Base-by-base conservation (phyloP, 2,113 vertebrate species). In the Saimiri boliviensis region DNA sequence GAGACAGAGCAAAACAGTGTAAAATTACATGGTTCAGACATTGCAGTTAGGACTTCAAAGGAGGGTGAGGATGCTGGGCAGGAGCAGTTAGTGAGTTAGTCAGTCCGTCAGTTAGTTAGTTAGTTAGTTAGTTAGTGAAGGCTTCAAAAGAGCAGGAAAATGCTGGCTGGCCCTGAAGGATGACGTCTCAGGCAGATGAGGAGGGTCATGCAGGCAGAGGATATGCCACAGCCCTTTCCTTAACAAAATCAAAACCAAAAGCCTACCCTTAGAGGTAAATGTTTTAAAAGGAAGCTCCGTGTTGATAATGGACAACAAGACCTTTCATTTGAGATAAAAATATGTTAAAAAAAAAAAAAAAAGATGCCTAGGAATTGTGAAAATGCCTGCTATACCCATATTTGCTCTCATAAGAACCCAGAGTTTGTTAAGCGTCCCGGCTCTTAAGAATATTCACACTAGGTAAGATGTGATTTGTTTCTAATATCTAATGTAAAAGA, bases 281-380 rank as follows among this genome's bases (percentile, higher is more conserved):
- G 86, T 89, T 91, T 96, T 80, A 83, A 77, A 37, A 81, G 16
- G 40, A 89, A 89, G 32, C 21, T 93, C 83, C 84, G 11, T 86
- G 42, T 84, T 79, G 70, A 42, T 60, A 88, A 94, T 3, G 8
- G 63, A 81, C 86, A 93, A 56, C 49, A 20, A 84, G 68, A 47
- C 58, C 63, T 91, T 95, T 79, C 66, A 85, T 45, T 70, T 71
- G 89, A 68, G 45, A 74, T 60, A 74, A 79, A 86, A 92, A 87
- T 40, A 80, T 11, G 37, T 37, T n/a, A n/a, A n/a, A n/a, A 81
- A 47, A 76, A 58, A 58, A 23, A 63, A 30, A 63, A 89, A 96
- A 79, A 6, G 37, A 89, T 71, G 49, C 32, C 47, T 96, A 60
- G 49, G 83, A 74, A 81, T n/a, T 90, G 47, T 58, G 60, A 79